Evolutionary conservation across 2,888 invertebrate genomes (phyloP), one percentile per base, ranked within the genome.

Genomic region (Andrena flavipes): DNA sequence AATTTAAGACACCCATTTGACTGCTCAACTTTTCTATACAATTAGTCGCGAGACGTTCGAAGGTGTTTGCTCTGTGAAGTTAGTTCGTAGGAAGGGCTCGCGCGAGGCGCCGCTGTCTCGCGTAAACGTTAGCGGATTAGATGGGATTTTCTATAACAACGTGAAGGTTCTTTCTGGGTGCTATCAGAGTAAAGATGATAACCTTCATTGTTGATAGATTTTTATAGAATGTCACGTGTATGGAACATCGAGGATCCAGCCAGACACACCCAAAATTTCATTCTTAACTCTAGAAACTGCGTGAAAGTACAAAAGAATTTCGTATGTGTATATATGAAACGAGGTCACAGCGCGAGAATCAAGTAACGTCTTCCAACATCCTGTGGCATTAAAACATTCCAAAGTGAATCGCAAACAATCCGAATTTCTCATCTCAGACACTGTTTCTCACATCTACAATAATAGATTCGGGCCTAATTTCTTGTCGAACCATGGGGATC

Each of bases 1-100:
- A 80, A 84, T 84, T 84, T 86, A 85, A 65, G 63, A 69, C 68
- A 51, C 72, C 76, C 75, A 69, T 65, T 63, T 80, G 81, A 84
- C 76, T 83, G 87, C 88, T 88, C 88, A 86, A 88, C 79, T 83
- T 75, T 42, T 88, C 80, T 88, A 86, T 79, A 87, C 85, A 88
- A 70, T 84, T 87, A 80, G 77, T 85, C 87, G 72, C 71, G 78
- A 64, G 76, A 80, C 71, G 76, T 87, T 87, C 73, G 74, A 74
- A 72, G 59, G 70, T 80, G 48, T 72, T 76, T 78, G 69, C 77
- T 84, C 75, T 51, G 59, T 67, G 68, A 80, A 62, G 59, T 62
- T 56, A 80, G 80, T 68, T 29, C n/a, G 26, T 68, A 56, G 68
- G 26, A 42, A 63, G 63, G 56, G 29, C 16, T 23, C 48, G 29